These are phyloP conservation scores for Gordius sp. DNA, from an alignment of 2,888 invertebrate genomes.

Conservation along the genomic window DNA sequence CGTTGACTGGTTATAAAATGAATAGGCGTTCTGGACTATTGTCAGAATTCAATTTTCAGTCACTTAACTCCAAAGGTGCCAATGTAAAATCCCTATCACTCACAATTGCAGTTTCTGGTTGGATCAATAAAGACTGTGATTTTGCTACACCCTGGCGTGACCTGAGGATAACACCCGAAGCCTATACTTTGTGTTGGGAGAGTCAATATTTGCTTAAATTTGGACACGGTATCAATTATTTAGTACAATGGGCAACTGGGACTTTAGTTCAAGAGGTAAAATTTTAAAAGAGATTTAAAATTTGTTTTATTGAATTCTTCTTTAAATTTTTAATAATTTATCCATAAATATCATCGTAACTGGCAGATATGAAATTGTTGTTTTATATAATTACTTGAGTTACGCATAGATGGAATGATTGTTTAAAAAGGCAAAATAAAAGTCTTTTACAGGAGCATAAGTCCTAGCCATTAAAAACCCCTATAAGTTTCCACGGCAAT, in stretches of 20 bases:
- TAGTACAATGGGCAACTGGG: conserved; percentile 35
- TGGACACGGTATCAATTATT: conserved; percentile 38
- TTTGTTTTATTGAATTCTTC: no score
- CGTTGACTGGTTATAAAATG: conserved; percentile 42
- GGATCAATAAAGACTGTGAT: conserved; percentile 33
- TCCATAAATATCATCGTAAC: no score
- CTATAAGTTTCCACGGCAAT: no score
- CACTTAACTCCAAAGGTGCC: conserved; percentile 26
- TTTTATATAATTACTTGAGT: no score
- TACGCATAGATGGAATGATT: no score
- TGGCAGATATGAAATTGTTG: no score
- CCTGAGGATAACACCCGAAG: conserved; percentile 36
- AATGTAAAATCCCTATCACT: conserved; percentile 30
- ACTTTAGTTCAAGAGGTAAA: conserved; percentile 40
- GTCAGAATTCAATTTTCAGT: conserved; percentile 40
- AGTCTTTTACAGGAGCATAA: no score
- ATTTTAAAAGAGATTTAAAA: no score
- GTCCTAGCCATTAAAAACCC: no score
- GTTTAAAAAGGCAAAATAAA: no score
- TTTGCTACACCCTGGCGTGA: conserved; percentile 36
- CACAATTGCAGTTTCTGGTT: conserved; percentile 40
- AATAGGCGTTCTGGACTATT: conserved; percentile 41
- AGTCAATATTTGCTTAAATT: conserved; percentile 36
- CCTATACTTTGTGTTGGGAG: conserved; percentile 40
- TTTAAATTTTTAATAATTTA: no score